Evolutionary conservation across 2,888 invertebrate genomes (phyloP).

Genomic region (Drosophila neoperkinsi): DNA sequence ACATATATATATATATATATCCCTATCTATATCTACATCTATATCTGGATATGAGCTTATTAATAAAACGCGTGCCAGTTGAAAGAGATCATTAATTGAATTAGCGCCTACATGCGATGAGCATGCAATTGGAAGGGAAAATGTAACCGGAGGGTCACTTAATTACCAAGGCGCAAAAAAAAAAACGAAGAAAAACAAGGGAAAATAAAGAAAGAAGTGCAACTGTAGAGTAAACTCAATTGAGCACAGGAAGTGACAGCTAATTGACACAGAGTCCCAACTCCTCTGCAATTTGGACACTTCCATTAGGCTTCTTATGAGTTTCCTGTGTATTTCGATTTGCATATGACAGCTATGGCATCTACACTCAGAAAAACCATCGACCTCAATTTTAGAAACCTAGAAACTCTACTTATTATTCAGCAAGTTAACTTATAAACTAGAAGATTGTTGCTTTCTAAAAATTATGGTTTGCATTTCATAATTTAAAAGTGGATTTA

Average conservation of each 20-base stretch:
- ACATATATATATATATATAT: neutral
- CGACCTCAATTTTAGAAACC: rapidly evolving
- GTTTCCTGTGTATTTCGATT: conserved; percentile 40
- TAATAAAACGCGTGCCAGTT: conserved; percentile 52
- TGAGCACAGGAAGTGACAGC: conserved; percentile 72
- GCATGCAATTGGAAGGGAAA: conserved; percentile 13
- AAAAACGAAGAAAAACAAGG: neutral
- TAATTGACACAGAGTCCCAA: conserved; percentile 55
- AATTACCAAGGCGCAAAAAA: conserved; percentile 56
- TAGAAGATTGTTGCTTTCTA: too few species aligned
- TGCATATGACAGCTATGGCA: conserved; percentile 46
- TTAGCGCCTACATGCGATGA: conserved; percentile 62
- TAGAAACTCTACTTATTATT: neutral
- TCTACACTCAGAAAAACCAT: neutral
- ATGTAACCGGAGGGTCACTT: conserved; percentile 47
- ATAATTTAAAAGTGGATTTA: too few species aligned
- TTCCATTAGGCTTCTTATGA: conserved; percentile 37
- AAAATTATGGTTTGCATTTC: too few species aligned
- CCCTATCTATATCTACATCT: neutral
- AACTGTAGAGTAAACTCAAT: conserved; percentile 24
- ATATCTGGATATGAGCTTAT: conserved; percentile 22
- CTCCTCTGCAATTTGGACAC: neutral
- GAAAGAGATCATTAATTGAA: conserved; percentile 67
- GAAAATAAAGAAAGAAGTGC: neutral
- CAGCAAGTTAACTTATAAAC: neutral